A percentile compares a stretch with the other conserved stretches of the same genome.
Evolutionary conservation across 2,113 vertebrate species (phyloP).

Genomic region (Piliocolobus tephrosceles): DNA sequence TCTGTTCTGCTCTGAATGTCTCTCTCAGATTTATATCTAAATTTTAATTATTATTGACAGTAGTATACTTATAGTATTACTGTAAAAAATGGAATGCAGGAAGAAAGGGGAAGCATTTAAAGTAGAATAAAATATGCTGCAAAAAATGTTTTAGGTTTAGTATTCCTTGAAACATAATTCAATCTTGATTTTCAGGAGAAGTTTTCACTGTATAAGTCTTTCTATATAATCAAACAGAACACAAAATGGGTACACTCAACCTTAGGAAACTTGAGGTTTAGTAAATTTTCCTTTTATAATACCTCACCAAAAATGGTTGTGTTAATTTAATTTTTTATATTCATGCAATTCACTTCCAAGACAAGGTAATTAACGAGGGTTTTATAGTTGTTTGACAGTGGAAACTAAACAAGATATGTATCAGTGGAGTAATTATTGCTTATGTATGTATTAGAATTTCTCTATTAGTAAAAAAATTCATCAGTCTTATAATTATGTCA

Average conservation of each 20-base stretch:
- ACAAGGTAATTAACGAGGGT: background rate
- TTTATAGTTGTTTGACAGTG: background rate
- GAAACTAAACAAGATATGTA: background rate
- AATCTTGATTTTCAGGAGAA: background rate
- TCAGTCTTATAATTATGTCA: background rate
- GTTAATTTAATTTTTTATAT: background rate
- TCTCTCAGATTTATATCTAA: conserved; percentile 19
- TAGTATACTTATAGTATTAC: background rate
- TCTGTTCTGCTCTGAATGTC: background rate
- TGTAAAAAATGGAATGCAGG: background rate
- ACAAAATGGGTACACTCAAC: background rate
- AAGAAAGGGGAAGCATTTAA: background rate
- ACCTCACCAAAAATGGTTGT: background rate
- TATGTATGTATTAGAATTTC: background rate
- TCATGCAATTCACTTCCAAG: background rate
- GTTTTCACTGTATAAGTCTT: background rate
- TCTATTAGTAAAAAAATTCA: conserved; percentile 36
- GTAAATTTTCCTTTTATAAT: background rate
- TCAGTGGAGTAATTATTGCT: background rate
- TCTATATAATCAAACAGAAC: background rate
- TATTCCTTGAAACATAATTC: background rate
- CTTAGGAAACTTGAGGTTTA: background rate
- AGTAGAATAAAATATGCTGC: background rate
- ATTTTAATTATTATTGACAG: background rate
- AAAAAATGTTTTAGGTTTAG: background rate